A percentile compares a stretch with the other conserved stretches of the same genome.
These are phyloP conservation scores for Rhinolophus ferrumequinum DNA, from an alignment of 2,113 vertebrate genomes.

Conservation along the genomic window DNA sequence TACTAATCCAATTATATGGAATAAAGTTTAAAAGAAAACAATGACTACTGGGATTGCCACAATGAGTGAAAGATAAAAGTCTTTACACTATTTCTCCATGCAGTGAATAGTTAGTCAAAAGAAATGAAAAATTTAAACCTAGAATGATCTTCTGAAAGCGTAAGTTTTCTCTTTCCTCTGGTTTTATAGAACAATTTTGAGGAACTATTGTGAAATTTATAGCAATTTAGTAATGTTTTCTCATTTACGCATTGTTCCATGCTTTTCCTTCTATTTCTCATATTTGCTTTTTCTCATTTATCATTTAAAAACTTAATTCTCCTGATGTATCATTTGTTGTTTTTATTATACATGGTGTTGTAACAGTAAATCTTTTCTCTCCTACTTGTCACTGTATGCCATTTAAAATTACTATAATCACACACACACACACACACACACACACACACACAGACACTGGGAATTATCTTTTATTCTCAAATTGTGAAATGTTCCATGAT, in stretches of 20 bases:
- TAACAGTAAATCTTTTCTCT: slow-evolving; percentile 4
- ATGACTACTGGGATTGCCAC: neutral
- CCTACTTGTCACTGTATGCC: neutral
- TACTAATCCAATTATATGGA: slow-evolving; percentile 26
- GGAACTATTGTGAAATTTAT: neutral
- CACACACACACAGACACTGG: neutral
- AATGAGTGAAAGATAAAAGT: neutral
- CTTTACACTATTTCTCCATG: neutral
- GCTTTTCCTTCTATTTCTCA: neutral
- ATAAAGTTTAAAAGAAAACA: slow-evolving; percentile 24
- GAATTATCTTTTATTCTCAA: neutral
- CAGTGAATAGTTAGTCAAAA: neutral
- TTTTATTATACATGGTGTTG: neutral
- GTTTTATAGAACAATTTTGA: neutral
- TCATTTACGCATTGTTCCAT: neutral
- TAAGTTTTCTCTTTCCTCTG: neutral
- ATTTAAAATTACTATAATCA: slow-evolving; percentile 16
- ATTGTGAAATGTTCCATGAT: neutral
- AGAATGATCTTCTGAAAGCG: neutral
- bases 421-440: neutral
- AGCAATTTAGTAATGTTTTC: neutral
- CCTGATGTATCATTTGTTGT: neutral
- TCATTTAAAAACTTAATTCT: neutral
- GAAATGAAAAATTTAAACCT: neutral
- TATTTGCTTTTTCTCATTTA: neutral